Conservation (phyloP, 2,797 vertebrate genomes). For the Parambassis ranga region DNA sequence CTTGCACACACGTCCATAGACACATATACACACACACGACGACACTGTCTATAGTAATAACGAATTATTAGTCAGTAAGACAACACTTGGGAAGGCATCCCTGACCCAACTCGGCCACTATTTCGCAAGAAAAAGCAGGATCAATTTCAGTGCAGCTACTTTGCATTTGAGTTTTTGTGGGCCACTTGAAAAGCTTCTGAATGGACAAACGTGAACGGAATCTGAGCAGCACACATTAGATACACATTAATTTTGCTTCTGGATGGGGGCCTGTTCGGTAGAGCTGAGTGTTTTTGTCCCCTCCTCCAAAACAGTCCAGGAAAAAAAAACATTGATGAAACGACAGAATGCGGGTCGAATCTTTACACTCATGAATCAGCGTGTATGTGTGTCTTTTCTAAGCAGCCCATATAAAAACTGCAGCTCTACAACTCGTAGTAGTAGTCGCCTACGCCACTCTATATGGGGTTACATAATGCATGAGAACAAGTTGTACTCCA, state of each 20-base stretch:
- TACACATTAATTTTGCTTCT: conserved; percentile 44
- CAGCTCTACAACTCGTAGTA: conserved; percentile 66
- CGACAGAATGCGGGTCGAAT: conserved; percentile 1
- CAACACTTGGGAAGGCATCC: conserved; percentile 6
- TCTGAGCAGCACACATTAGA: conserved; percentile 42
- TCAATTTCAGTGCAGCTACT: conserved; percentile 33
- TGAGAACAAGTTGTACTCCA: conserved; percentile 72
- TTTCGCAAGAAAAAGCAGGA: conserved; percentile 20
- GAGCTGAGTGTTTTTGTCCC: conserved; percentile 9
- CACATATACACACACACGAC: background rate
- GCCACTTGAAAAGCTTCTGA: conserved; percentile 53
- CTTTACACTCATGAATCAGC: conserved; percentile 34
- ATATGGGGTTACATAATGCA: conserved; percentile 73
- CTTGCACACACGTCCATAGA: conserved; percentile 22
- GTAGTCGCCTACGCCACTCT: conserved; percentile 62
- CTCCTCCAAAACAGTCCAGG: conserved; percentile 16
- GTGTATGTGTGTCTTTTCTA: background rate
- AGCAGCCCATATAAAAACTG: conserved; percentile 35
- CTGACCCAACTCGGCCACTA: background rate
- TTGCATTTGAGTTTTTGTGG: conserved; percentile 49
- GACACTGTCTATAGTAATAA: conserved; percentile 24
- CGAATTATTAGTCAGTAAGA: conserved; percentile 34
- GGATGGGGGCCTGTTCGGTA: conserved; percentile 42
- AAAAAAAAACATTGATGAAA: conserved; percentile 32
- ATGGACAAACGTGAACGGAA: conserved; percentile 57